Evolutionary conservation across 2,113 vertebrate species (phyloP).

Genomic region (Pagrus major): DNA sequence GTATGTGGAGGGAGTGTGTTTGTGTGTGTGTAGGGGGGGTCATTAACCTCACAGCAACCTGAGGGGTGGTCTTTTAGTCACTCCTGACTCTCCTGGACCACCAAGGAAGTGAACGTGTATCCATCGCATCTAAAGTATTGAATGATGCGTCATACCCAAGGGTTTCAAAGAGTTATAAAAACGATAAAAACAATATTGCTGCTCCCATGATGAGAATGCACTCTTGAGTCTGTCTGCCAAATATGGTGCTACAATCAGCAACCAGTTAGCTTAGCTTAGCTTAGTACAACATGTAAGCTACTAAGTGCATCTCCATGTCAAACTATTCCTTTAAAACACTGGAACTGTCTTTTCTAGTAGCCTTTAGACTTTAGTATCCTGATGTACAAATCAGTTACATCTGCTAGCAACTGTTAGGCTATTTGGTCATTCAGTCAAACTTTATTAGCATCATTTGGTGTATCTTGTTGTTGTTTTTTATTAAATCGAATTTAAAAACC

Average conservation of each 20-base stretch:
- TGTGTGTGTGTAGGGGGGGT: constrained; percentile 9
- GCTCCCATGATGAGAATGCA: too few relatives aligned
- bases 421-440: not conserved
- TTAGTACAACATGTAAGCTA: too few relatives aligned
- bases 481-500: too few relatives aligned
- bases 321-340: not conserved
- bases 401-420: not conserved
- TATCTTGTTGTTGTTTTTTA: too few relatives aligned
- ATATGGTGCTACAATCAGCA: not conserved
- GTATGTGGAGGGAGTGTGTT: constrained; percentile 1
- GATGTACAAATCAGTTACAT: not conserved
- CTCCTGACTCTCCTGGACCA: constrained; percentile 63
- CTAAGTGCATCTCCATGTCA: too few relatives aligned
- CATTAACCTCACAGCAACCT: constrained; percentile 63
- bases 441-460: not conserved
- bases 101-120: constrained; percentile 51
- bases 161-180: not conserved
- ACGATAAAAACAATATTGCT: not conserved
- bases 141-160: not conserved
- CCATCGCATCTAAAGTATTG: constrained; percentile 7
- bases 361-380: not conserved
- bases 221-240: not conserved
- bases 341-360: not conserved
- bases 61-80: constrained; percentile 60
- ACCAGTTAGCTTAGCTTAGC: not conserved